phyloP scores from a whole-genome alignment of 1,140 invertebrate genomes.

The Delia radicum region DNA sequence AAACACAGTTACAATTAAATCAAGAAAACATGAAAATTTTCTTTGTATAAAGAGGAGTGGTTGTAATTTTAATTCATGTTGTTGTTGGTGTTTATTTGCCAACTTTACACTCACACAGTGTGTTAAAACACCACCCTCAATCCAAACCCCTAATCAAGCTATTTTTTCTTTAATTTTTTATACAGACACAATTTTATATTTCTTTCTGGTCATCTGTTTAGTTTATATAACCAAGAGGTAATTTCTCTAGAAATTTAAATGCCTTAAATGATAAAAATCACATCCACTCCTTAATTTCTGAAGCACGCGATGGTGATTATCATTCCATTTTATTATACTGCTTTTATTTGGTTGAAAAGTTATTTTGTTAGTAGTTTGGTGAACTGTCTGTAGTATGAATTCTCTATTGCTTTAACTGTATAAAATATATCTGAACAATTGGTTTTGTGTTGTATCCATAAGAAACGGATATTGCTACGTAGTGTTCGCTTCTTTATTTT shows the following conservation, averaged over 20 bases:
- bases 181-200: not conserved
- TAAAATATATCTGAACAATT: not conserved
- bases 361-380: not conserved
- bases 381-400: not conserved
- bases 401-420: not conserved
- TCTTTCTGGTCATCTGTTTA: not conserved
- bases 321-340: constrained; percentile 35
- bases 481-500: not conserved
- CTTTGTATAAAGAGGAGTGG: constrained; percentile 42
- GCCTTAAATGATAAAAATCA: constrained; percentile 56
- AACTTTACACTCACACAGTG: constrained; percentile 27
- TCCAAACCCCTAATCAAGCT: constrained; percentile 1
- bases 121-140: not conserved
- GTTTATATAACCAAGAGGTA: not conserved
- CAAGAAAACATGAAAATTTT: not conserved
- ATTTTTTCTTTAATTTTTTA: not conserved
- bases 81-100: constrained; percentile 53
- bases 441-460: not conserved
- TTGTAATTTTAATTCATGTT: constrained; percentile 42
- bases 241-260: constrained; percentile 40
- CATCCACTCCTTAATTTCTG: constrained; percentile 54
- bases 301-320: constrained; percentile 55
- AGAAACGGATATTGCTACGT: not conserved
- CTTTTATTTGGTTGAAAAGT: not conserved
- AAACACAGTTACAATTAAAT: too few relatives aligned